Conservation (phyloP, 2,797 vertebrate species). For the Falco concolor region DNA sequence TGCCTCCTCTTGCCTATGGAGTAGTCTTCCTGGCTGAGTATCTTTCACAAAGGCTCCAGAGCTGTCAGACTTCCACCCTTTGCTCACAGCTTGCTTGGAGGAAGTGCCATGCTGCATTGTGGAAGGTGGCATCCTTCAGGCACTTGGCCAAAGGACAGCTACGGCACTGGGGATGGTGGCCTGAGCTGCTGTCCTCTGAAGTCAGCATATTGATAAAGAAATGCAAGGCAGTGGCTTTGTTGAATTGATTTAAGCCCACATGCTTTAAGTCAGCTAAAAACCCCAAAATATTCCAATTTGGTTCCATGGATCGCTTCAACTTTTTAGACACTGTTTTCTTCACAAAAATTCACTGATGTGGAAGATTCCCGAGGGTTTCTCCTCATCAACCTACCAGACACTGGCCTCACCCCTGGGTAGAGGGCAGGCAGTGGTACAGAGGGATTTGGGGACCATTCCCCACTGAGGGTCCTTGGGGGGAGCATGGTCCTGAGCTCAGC, state of each 20-base stretch:
- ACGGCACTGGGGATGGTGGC: fast-evolving
- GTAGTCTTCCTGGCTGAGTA: fast-evolving
- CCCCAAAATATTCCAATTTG: fast-evolving
- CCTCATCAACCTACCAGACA: fast-evolving
- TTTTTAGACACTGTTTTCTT: neutral
- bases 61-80: too few species aligned
- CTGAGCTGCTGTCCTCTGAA: neutral
- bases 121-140: neutral
- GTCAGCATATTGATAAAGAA: fast-evolving
- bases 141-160: too few species aligned
- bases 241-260: fast-evolving
- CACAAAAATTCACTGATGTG: neutral
- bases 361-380: neutral
- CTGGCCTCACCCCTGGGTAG: fast-evolving
- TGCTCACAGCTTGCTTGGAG: fast-evolving
- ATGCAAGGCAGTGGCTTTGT: neutral
- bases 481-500: neutral
- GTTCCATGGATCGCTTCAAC: neutral
- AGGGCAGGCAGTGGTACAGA: neutral
- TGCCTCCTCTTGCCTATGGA: neutral
- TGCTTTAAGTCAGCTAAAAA: neutral
- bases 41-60: neutral
- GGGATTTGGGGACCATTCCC: neutral
- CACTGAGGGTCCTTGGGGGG: fast-evolving
- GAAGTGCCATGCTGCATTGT: fast-evolving